Evolutionary conservation across 1,140 invertebrate genomes (phyloP).

Genomic region (Ptiloglossa arizonensis): DNA sequence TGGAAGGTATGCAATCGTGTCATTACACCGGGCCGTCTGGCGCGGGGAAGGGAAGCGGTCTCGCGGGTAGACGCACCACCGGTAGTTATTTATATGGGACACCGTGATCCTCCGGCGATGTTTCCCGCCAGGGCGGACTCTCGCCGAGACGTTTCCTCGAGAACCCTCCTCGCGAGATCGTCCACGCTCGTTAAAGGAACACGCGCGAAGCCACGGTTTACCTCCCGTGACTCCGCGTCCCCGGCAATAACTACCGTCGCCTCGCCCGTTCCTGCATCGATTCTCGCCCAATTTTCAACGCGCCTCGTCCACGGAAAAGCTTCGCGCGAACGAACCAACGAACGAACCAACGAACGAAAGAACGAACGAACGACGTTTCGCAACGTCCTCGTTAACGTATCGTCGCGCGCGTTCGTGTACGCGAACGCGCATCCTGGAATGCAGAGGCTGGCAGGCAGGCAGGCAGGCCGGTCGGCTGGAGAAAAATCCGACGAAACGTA

Average conservation of each 20-base stretch:
- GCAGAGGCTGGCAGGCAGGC: conserved; percentile 9
- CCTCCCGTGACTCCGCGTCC: not conserved
- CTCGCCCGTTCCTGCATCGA: too few species aligned
- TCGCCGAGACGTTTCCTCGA: conserved; percentile 7
- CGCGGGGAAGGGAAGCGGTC: conserved; percentile 28
- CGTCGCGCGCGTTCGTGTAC: not conserved
- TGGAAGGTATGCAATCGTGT: conserved; percentile 69
- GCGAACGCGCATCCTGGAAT: conserved; percentile 32
- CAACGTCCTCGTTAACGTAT: not conserved
- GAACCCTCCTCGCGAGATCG: not conserved
- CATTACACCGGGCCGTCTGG: conserved; percentile 52
- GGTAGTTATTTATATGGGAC: conserved; percentile 60
- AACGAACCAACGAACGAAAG: too few species aligned
- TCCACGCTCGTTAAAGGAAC: not conserved
- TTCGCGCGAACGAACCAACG: too few species aligned
- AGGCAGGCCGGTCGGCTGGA: not conserved
- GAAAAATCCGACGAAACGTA: conserved; percentile 47
- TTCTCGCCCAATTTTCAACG: too few species aligned
- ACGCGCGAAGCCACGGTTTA: conserved; percentile 15
- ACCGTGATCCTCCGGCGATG: conserved; percentile 24
- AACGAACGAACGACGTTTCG: conserved; percentile 4
- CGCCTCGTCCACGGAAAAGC: too few species aligned
- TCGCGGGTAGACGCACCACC: conserved; percentile 51
- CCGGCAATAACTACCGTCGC: too few species aligned
- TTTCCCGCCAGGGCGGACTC: conserved; percentile 18